Evolutionary conservation across 1,140 invertebrate species (phyloP).

Genomic region (Magallana angulata): DNA sequence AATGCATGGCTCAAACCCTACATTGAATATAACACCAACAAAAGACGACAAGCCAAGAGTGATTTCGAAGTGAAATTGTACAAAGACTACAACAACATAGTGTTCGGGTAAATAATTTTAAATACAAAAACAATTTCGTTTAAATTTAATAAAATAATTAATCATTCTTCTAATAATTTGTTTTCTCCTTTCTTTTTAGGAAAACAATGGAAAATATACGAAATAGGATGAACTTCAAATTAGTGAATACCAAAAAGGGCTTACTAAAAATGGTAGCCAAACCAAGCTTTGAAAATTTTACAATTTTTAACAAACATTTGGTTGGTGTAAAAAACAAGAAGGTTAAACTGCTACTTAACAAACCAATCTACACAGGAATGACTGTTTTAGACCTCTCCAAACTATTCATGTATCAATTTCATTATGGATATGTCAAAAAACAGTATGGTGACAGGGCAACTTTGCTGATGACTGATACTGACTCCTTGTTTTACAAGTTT

Average conservation of each 20-base stretch:
- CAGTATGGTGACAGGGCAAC: conserved; percentile 70
- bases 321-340: conserved; percentile 60
- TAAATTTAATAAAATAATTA: no score
- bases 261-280: conserved; percentile 67
- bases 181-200: conserved; percentile 52
- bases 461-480: conserved; percentile 79
- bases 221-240: conserved; percentile 59
- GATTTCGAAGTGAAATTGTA: conserved; percentile 79
- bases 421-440: no score
- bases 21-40: conserved; percentile 57
- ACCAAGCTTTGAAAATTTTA: conserved; percentile 72
- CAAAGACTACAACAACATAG: conserved; percentile 77
- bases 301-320: conserved; percentile 50
- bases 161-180: no score
- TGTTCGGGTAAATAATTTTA: conserved; percentile 74
- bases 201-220: conserved; percentile 80
- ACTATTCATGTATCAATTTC: no score
- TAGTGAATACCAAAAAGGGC: conserved; percentile 43
- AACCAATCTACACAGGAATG: conserved; percentile 60
- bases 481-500: conserved; percentile 61
- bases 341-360: conserved; percentile 58
- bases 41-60: conserved; percentile 74
- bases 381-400: no score
- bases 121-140: no score
- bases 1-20: conserved; percentile 48